Evolutionary conservation across 1,140 invertebrate species (phyloP).

Genomic region (Conus ventricosus): DNA sequence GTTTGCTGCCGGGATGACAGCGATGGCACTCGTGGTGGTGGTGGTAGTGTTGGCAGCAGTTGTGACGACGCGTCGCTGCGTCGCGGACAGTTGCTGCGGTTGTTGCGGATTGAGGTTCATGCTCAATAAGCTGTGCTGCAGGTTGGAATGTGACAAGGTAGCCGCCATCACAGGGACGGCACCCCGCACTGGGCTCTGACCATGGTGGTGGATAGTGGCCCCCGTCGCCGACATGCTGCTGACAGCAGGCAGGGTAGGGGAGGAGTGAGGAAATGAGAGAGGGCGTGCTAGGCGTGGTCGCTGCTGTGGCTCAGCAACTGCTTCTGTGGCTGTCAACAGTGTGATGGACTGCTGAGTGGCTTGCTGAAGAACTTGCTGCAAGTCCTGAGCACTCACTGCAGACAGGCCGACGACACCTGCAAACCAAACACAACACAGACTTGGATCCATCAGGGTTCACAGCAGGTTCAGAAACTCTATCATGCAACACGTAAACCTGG

Average conservation of each 20-base stretch:
- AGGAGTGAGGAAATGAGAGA: slow-evolving; percentile 21
- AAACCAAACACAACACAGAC: slow-evolving; percentile 7
- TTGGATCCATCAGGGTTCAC: too few species aligned
- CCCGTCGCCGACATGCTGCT: slow-evolving; percentile 53
- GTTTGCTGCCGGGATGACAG: neutral
- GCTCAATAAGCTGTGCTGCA: slow-evolving; percentile 48
- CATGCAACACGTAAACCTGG: too few species aligned
- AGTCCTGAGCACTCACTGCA: slow-evolving; percentile 37
- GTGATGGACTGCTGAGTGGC: slow-evolving; percentile 40
- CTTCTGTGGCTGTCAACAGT: slow-evolving; percentile 38
- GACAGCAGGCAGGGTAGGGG: slow-evolving; percentile 20
- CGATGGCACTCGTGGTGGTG: neutral
- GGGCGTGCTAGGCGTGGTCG: slow-evolving; percentile 16
- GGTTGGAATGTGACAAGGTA: slow-evolving; percentile 54
- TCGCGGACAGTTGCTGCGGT: slow-evolving; percentile 24
- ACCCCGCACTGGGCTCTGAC: slow-evolving; percentile 60
- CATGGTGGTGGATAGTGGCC: slow-evolving; percentile 69
- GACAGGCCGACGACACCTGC: slow-evolving; percentile 49
- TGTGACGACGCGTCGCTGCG: neutral
- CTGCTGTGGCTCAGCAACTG: slow-evolving; percentile 35
- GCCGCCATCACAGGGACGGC: slow-evolving; percentile 48
- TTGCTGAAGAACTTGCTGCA: slow-evolving; percentile 40
- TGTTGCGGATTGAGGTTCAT: slow-evolving; percentile 46
- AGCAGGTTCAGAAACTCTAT: too few species aligned
- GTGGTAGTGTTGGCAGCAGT: slow-evolving; percentile 16